Percentiles rank a stretch among this genome's conserved stretches.
These are phyloP conservation scores for Ceratina australensis DNA, from an alignment of 1,140 invertebrate species.

Conservation along the genomic window DNA sequence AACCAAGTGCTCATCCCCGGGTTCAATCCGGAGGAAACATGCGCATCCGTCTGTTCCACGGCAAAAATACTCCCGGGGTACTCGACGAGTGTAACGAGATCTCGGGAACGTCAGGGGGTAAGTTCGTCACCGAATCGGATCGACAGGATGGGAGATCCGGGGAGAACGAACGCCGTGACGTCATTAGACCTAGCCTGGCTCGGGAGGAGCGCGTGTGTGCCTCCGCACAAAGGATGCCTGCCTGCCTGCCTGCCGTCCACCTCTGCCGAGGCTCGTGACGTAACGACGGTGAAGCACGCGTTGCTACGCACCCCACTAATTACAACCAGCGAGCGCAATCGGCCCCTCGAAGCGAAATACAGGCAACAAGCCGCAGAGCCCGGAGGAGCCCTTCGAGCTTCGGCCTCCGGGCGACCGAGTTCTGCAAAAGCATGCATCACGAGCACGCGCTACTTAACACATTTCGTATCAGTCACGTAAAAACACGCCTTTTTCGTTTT, in stretches of 20 bases:
- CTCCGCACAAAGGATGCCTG: background rate
- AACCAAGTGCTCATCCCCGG: slow-evolving; percentile 13
- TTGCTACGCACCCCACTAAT: slow-evolving; percentile 37
- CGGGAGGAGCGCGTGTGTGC: background rate
- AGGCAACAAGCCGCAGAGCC: slow-evolving; percentile 1
- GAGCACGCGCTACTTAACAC: slow-evolving; percentile 15
- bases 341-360: slow-evolving; percentile 9
- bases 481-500: background rate
- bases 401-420: slow-evolving; percentile 28
- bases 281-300: slow-evolving; percentile 13
- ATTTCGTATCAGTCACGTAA: slow-evolving; percentile 14
- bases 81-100: slow-evolving; percentile 2
- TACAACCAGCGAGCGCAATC: slow-evolving; percentile 11
- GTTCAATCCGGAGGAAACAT: slow-evolving; percentile 34
- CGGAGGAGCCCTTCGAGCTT: slow-evolving; percentile 1
- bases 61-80: background rate
- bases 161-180: slow-evolving; percentile 7
- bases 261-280: background rate
- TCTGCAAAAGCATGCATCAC: slow-evolving; percentile 23
- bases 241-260: background rate
- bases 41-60: background rate
- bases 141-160: background rate
- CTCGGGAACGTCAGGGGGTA: background rate
- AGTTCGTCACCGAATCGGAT: slow-evolving; percentile 1
- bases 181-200: background rate